Base-by-base conservation (phyloP, 2,797 vertebrate genomes). In the Pseudochromis fuscus region DNA sequence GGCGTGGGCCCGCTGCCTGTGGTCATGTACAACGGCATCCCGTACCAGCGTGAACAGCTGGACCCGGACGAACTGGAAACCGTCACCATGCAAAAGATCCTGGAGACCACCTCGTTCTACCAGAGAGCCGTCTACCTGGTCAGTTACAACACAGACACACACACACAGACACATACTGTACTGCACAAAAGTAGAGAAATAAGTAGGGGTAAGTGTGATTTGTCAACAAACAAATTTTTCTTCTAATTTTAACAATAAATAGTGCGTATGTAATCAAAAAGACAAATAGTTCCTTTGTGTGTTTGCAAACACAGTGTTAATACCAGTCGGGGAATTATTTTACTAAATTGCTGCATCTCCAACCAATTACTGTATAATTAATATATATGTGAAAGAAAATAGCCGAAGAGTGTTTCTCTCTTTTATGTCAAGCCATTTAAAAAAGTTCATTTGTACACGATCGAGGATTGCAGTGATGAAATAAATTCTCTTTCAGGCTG, bases 41-140 rank as follows among this genome's bases (percentile, higher is more conserved):
- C 98, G 13, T 95, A 96, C 77, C 95, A 95, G 61, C 95, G 90
- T 5, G 97, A 98, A 46, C 97, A 99, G 86, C 93, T 99, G 72
- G 96, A 98, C 86, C 95, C 98, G 0, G 98, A 99, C 52, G 98
- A 99, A 75, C 87, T 99, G 79, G 98, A 99, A 89, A 98, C 97
- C 0, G 92, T 97, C 64, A 96, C 97, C 58, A 98, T 99, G 98
- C 97, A 99, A 88, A 99, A 98, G 93, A 98, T 99, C 83, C 90
- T 99, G 77, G 98, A 99, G 88, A 97, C 96, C 37, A 99, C 97
- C 4, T 91, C 94, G 73, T 95, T 96, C 90, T 99, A 95, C 89
- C 98, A 99, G 88, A 95, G 96, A 76, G 96, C 96, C 0, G 96
- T 97, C 7, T 99, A 99, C 89, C 84, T 99, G 95, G 98, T 99